Evolutionary conservation across 1,140 invertebrate species (phyloP), one percentile per base, ranked within the genome.

Genomic region (Drosophila lacertosa): DNA sequence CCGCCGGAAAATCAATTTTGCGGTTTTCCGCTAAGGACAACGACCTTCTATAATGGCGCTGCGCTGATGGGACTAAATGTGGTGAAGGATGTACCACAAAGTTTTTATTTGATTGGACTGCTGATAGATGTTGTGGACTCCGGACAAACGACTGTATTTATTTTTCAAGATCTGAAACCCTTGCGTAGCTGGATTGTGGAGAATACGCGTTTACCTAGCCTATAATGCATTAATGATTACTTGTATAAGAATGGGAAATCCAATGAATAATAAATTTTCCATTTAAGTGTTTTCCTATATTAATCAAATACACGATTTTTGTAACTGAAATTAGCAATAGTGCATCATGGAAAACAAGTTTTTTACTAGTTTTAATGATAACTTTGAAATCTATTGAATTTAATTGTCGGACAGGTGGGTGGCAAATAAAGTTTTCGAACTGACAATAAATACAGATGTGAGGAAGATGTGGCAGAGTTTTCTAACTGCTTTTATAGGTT

Each of bases 1-100:
- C 50, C 53, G 0, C 77, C 81, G 0, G 70, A 75, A 7, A 75
- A 67, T 37, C 82, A 88, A 35, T 57, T 88, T 24, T 82, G 82
- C 11, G 74, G 13, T 0, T 82, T 24, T 24, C 82, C 83, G 3
- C 18, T 35, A 0, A 66, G 60, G 9, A 35, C 50, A 0, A 75
- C 53, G 1, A 63, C 22, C 7, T 82, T 70, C 74, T 88, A 65
- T 39, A 54, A 63, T 1, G 77, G 77, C 9, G 11, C 71, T 1
- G 22, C 63, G 4, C 9, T 88, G 5, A 57, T 88, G 77, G 82
- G 65, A 0, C 18, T 78, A 3, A 74, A 82, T 22, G 59, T 88
- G 32, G 58, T 42, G 6, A 20, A 35, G 0, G 69, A 77, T 22
- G 44, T 62, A 18, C 81, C 81, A 3, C 39, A 39, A 0, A 77